A percentile compares a stretch with the other conserved stretches of the same genome.
Evolutionary conservation across 92 coral and sea anemone species (phyloP).

Genomic region (Bergia puertoricense): DNA sequence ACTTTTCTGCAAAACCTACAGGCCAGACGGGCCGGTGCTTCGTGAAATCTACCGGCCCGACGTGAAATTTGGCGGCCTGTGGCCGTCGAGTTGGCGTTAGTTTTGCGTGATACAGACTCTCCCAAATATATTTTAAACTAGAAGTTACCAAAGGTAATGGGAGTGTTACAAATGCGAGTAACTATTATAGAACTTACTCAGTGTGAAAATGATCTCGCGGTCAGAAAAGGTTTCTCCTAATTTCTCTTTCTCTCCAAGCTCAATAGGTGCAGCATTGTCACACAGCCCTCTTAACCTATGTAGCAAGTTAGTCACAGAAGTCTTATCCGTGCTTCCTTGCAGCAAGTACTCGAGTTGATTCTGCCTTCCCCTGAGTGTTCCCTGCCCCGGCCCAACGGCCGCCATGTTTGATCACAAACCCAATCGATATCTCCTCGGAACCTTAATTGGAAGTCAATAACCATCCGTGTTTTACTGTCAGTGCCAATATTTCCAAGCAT

Average conservation of each 20-base stretch:
- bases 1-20: no score
- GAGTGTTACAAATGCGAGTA: background rate
- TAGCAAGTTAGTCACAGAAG: slow-evolving; percentile 70
- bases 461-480: background rate
- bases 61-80: no score
- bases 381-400: slow-evolving; percentile 28
- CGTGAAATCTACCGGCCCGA: no score
- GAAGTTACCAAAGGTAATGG: no score
- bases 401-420: slow-evolving; percentile 19
- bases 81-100: no score
- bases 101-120: no score
- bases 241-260: slow-evolving; percentile 44
- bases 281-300: slow-evolving; percentile 90
- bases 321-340: slow-evolving; percentile 87
- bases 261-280: slow-evolving; percentile 74
- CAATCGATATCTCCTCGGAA: slow-evolving; percentile 31
- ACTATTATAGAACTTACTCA: slow-evolving; percentile 56
- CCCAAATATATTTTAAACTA: no score
- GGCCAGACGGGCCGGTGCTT: no score
- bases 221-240: slow-evolving; percentile 78
- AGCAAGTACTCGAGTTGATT: slow-evolving; percentile 91
- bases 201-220: slow-evolving; percentile 80
- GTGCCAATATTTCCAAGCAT: background rate
- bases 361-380: slow-evolving; percentile 60
- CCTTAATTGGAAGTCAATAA: background rate